Conservation (phyloP, 64 coral and sea anemone species). For the Porites lutea region DNA sequence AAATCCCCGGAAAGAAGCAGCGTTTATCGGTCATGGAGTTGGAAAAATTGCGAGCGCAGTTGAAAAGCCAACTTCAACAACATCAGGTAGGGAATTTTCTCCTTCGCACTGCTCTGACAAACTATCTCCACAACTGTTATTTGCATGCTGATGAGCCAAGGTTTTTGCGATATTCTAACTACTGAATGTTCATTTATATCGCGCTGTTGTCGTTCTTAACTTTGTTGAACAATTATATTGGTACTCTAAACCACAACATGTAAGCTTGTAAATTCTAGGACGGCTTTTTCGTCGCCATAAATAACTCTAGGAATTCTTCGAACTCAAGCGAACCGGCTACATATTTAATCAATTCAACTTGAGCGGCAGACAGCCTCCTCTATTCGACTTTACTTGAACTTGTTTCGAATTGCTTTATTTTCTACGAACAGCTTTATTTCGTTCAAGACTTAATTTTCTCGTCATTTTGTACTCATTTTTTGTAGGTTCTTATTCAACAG, state of each 20-base stretch:
- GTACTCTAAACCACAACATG: background rate
- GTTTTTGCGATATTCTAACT: conserved; percentile 57
- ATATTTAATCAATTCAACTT: conserved; percentile 69
- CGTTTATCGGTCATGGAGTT: conserved; percentile 72
- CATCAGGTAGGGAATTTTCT: conserved; percentile 86
- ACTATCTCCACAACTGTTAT: conserved; percentile 60
- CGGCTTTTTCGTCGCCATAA: background rate
- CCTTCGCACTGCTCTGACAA: conserved; percentile 33
- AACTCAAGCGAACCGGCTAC: conserved; percentile 33
- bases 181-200: conserved; percentile 55
- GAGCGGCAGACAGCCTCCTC: background rate
- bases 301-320: conserved; percentile 25
- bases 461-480: conserved; percentile 56
- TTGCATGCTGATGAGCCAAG: conserved; percentile 39
- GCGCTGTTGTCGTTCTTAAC: background rate
- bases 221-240: background rate
- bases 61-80: conserved; percentile 87
- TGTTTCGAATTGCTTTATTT: conserved; percentile 24
- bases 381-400: conserved; percentile 36
- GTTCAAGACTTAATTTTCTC: conserved; percentile 36
- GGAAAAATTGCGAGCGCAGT: conserved; percentile 89
- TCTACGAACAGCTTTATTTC: background rate
- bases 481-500: conserved; percentile 82
- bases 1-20: conserved; percentile 9
- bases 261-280: background rate